phyloP scores from a whole-genome alignment of 2,888 invertebrate genomes.

The Rhogogaster chlorosoma region DNA sequence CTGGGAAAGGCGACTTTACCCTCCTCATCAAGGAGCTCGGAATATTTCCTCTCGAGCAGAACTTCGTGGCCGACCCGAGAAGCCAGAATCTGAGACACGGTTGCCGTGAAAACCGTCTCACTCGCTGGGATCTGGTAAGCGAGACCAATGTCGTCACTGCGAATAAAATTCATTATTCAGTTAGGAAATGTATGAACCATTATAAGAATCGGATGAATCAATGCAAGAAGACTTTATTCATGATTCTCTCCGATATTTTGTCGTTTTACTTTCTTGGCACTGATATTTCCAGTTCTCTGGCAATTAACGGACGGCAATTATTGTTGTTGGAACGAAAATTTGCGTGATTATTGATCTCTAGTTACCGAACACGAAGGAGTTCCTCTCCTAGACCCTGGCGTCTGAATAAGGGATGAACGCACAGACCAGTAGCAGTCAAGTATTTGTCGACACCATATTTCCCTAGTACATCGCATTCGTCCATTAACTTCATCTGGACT shows the following conservation, averaged over 20 bases:
- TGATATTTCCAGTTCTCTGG: not conserved
- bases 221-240: not conserved
- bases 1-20: conserved; percentile 61
- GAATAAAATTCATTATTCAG: conserved; percentile 6
- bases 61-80: conserved; percentile 62
- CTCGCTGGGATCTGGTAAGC: conserved; percentile 64
- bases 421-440: conserved; percentile 71
- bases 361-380: conserved; percentile 66
- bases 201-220: not conserved
- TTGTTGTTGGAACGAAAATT: not conserved
- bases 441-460: conserved; percentile 66
- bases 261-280: not conserved
- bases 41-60: conserved; percentile 56
- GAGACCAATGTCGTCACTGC: conserved; percentile 63
- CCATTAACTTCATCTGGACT: conserved; percentile 53
- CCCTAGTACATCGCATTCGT: conserved; percentile 62
- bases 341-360: not conserved
- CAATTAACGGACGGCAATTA: not conserved
- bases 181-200: not conserved
- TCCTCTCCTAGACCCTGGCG: conserved; percentile 69
- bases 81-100: conserved; percentile 65
- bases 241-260: not conserved
- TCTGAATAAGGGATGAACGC: conserved; percentile 68
- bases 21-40: conserved; percentile 58
- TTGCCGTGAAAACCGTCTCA: conserved; percentile 65